Conservation (phyloP, 1,140 invertebrate genomes). For the Ganaspis sp. region DNA sequence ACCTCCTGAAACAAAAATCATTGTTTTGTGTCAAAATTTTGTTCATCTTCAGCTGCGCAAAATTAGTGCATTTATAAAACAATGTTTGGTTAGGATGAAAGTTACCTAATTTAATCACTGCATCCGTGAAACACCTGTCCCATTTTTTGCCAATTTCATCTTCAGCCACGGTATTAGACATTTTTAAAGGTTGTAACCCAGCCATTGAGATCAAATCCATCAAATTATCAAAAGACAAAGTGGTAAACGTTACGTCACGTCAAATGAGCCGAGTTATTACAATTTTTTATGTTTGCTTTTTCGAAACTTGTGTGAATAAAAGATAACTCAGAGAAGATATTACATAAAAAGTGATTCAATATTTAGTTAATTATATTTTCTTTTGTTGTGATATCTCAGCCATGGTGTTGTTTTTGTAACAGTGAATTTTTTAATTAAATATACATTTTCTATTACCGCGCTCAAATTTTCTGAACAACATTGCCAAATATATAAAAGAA, state of each 20-base stretch:
- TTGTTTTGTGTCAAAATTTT: constrained; percentile 54
- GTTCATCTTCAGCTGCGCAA: neutral
- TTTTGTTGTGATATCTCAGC: no score
- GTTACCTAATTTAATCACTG: constrained; percentile 74
- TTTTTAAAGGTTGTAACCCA: constrained; percentile 60
- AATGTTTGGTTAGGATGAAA: constrained; percentile 37
- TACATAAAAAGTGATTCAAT: neutral
- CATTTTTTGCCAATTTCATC: constrained; percentile 77
- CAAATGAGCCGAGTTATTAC: neutral
- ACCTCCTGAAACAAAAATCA: constrained; percentile 82
- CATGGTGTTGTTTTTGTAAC: neutral
- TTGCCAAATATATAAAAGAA: neutral
- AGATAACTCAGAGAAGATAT: neutral
- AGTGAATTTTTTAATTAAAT: neutral
- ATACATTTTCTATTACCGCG: neutral
- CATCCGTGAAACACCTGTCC: constrained; percentile 75
- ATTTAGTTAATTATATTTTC: neutral
- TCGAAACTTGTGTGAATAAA: neutral
- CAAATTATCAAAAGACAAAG: neutral
- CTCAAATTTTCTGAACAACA: neutral
- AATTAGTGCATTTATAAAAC: neutral
- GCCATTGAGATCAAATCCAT: neutral
- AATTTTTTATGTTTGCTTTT: neutral
- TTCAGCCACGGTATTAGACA: constrained; percentile 70
- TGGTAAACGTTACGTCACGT: constrained; percentile 13